Conservation (phyloP, 2,888 invertebrate species). For the Xylota sylvarum region DNA sequence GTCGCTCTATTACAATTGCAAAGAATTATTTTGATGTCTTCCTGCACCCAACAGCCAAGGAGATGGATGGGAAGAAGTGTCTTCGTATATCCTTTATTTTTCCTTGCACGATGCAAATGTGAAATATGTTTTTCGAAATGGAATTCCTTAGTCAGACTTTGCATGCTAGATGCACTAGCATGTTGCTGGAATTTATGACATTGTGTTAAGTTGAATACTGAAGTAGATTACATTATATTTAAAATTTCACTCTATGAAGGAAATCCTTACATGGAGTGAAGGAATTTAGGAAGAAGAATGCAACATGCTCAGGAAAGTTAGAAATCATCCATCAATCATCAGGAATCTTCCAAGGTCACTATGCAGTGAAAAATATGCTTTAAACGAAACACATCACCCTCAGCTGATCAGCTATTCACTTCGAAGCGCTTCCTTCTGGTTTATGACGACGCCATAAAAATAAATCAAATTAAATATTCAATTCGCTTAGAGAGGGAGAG, state of each 20-base stretch:
- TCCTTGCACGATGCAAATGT: slow-evolving; percentile 11
- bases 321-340: not conserved
- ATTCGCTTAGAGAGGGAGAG: slow-evolving; percentile 45
- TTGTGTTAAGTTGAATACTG: slow-evolving; percentile 14
- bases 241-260: not conserved
- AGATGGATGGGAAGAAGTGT: slow-evolving; percentile 18
- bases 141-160: slow-evolving; percentile 28
- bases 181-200: slow-evolving; percentile 42
- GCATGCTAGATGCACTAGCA: slow-evolving; percentile 6
- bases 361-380: too few species aligned
- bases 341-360: not conserved
- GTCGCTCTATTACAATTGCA: slow-evolving; percentile 50
- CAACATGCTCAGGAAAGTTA: not conserved
- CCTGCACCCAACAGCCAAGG: not conserved
- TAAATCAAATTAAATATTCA: slow-evolving; percentile 77
- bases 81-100: not conserved
- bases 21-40: slow-evolving; percentile 37
- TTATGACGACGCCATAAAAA: slow-evolving; percentile 67
- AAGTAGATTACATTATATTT: slow-evolving; percentile 36
- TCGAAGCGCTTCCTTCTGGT: slow-evolving; percentile 30
- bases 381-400: too few species aligned
- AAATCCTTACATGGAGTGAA: not conserved
- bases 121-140: slow-evolving; percentile 16
- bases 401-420: slow-evolving; percentile 62
- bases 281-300: not conserved